These are phyloP conservation scores for Pogona vitticeps DNA, from an alignment of 2,113 vertebrate species.

Conservation along the genomic window DNA sequence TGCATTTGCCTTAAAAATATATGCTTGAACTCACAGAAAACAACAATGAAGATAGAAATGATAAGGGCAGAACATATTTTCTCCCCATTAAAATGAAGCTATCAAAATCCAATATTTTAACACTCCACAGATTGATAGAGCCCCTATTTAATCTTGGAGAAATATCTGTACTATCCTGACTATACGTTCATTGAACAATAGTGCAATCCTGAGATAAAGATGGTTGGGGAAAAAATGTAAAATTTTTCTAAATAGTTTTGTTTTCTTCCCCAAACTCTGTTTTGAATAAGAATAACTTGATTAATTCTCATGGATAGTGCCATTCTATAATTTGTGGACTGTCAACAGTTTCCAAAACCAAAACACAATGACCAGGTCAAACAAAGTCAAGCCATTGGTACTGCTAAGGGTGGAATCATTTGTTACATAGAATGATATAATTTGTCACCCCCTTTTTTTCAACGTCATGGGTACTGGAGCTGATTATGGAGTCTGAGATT, in stretches of 20 bases:
- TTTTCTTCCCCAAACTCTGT: constrained; percentile 15
- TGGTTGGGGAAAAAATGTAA: too few species aligned
- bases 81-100: background rate
- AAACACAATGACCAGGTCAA: background rate
- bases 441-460: background rate
- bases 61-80: background rate
- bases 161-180: too few species aligned
- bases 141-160: background rate
- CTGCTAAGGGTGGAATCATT: background rate
- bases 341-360: background rate
- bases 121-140: too few species aligned
- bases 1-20: background rate
- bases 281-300: constrained; percentile 38
- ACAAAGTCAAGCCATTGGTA: background rate
- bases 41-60: background rate
- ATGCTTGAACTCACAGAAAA: background rate
- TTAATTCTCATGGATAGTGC: constrained; percentile 30
- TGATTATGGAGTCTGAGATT: background rate
- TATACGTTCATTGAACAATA: too few species aligned
- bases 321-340: background rate
- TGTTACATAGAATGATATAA: background rate
- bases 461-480: background rate
- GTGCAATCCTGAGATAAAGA: too few species aligned
- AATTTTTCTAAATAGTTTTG: background rate
- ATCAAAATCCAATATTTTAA: background rate